phyloP scores from a whole-genome alignment of 2,888 invertebrate genomes.

The Cremastinae sp. region DNA sequence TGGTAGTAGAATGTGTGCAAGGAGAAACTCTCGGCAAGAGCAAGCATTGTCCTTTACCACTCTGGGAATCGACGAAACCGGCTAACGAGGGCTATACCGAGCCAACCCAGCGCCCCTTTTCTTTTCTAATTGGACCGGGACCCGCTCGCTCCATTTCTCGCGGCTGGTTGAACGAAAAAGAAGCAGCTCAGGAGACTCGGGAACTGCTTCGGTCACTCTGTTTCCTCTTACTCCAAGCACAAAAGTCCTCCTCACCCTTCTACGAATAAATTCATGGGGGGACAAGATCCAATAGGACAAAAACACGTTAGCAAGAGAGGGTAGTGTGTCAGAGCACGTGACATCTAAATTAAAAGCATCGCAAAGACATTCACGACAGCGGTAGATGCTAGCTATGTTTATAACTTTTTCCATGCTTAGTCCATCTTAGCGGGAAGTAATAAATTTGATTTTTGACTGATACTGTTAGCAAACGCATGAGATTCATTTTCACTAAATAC shows the following conservation, averaged over 20 bases:
- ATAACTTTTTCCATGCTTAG: too few species aligned
- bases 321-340: neutral
- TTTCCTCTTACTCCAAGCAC: constrained; percentile 37
- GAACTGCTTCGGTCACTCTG: constrained; percentile 58
- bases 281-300: constrained; percentile 22
- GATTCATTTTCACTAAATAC: too few species aligned
- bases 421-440: too few species aligned
- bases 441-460: too few species aligned
- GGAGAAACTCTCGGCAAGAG: constrained; percentile 29
- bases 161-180: constrained; percentile 46
- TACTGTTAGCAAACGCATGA: too few species aligned
- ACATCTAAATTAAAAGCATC: too few species aligned
- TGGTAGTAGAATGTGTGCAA: constrained; percentile 24
- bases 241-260: constrained; percentile 34
- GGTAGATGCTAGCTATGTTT: too few species aligned
- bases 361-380: too few species aligned
- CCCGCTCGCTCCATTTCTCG: constrained; percentile 40
- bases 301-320: constrained; percentile 12
- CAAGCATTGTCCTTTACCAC: constrained; percentile 62
- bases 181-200: constrained; percentile 23
- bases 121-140: constrained; percentile 64
- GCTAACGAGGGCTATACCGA: constrained; percentile 63
- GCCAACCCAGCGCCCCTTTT: constrained; percentile 56
- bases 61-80: constrained; percentile 65
- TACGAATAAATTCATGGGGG: neutral